Percentiles rank a stretch among this genome's conserved stretches.
Conservation (phyloP, 2,888 invertebrate species). For the Eubasilissa splendida region DNA sequence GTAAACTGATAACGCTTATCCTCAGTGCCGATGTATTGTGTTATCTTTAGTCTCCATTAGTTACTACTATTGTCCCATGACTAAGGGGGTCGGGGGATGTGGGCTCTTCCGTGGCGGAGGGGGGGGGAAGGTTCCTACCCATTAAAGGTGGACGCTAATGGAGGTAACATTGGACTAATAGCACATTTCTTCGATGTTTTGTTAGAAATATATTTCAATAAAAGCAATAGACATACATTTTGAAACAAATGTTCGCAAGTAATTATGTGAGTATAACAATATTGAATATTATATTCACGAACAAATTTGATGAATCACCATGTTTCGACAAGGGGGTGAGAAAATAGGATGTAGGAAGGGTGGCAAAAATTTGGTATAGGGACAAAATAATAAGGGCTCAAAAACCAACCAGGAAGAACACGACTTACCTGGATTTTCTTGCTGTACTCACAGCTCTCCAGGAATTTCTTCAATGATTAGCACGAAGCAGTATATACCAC, state of each 20-base stretch:
- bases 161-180: constrained; percentile 47
- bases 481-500: no score
- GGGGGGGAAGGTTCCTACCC: background rate
- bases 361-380: no score
- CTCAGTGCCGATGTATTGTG: constrained; percentile 21
- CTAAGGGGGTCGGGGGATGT: background rate
- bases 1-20: constrained; percentile 31
- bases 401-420: no score
- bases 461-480: no score
- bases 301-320: no score
- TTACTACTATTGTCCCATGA: constrained; percentile 47
- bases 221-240: constrained; percentile 19
- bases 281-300: no score
- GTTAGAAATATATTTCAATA: constrained; percentile 47
- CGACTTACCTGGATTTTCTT: no score
- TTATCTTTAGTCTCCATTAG: constrained; percentile 42
- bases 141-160: constrained; percentile 47
- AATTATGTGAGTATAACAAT: no score
- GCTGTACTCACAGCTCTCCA: no score
- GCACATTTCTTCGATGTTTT: constrained; percentile 39
- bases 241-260: background rate
- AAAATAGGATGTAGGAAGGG: no score
- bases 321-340: no score
- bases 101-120: background rate
- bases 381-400: no score